Base-by-base conservation (phyloP, 2,797 vertebrate genomes). In the Trichosurus vulpecula region DNA sequence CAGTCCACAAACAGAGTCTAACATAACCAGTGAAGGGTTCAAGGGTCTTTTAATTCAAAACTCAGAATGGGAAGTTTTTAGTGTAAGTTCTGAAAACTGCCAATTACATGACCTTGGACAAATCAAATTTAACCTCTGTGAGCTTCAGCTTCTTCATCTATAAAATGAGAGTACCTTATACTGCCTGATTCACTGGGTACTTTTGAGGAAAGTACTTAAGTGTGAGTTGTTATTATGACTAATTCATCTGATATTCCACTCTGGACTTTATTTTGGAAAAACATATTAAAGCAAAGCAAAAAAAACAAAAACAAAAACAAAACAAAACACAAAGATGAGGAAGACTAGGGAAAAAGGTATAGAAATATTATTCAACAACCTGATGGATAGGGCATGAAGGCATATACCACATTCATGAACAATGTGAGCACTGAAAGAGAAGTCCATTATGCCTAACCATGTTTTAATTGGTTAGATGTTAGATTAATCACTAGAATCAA, bases 381-480 rank as follows among this genome's bases (percentile, higher is more conserved):
- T 97, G 97, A 97, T 97, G 97, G 58, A 97, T 98, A 98, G 98
- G 96, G 97, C 98, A 99, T 98, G 98, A 99, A 99, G 98, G 98
- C 98, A 97, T 98, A 98, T 93, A 97, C 97, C 98, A 98, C 98
- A 99, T 99, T 98, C 98, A 98, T 97, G 96, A 98, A 97, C 97
- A 96, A 98, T 94, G 97, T 97, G 98, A 98, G 97, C 97, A 97
- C 95, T 97, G 96, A 95, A 93, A 98, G 97, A 96, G 56, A 98
- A 97, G 96, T 93, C 96, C 95, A 31, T 93, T 96, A 95, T 92
- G 90, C 97, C 96, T 97, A 96, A 97, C 96, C 97, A 97, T 93
- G 95, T 94, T 94, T 87, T 92, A 93, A 95, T 96, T 97, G 96
- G 97, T 98, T 98, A 98, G 98, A 98, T 97, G 97, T 98, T 97